A percentile compares a stretch with the other conserved stretches of the same genome.
Conservation (phyloP, 2,888 invertebrate genomes). For the Chalcosyrphus nemorum region DNA sequence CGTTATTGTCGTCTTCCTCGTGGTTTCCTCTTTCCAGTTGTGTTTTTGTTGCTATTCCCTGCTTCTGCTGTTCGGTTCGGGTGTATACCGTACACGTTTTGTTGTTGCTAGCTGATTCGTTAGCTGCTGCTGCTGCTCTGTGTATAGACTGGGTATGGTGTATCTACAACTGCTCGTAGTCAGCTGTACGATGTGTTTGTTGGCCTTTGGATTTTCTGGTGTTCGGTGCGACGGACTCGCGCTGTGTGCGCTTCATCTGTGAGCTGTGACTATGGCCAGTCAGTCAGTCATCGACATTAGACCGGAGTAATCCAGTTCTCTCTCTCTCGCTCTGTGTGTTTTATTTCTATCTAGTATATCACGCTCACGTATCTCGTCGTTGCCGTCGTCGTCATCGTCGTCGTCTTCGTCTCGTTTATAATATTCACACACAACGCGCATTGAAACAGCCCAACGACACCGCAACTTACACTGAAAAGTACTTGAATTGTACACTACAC, state of each 20-base stretch:
- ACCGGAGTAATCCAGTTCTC: constrained; percentile 76
- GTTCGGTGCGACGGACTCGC: constrained; percentile 48
- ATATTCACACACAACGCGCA: constrained; percentile 55
- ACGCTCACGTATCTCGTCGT: constrained; percentile 62
- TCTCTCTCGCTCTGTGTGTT: constrained; percentile 43
- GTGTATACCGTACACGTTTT: constrained; percentile 29
- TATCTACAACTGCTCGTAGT: constrained; percentile 55
- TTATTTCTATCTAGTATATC: constrained; percentile 44
- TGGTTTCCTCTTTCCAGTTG: constrained; percentile 61
- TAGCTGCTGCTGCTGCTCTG: constrained; percentile 20
- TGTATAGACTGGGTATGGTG: constrained; percentile 42
- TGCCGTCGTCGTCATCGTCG: constrained; percentile 39
- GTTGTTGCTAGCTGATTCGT: constrained; percentile 57
- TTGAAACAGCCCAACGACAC: constrained; percentile 45
- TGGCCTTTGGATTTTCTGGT: constrained; percentile 64
- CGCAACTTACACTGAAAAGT: constrained; percentile 50
- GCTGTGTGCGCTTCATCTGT: constrained; percentile 73
- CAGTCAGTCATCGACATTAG: constrained; percentile 78
- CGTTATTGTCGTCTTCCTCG: constrained; percentile 51
- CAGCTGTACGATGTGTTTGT: constrained; percentile 65
- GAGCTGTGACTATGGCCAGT: constrained; percentile 74
- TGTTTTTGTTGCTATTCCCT: constrained; percentile 29
- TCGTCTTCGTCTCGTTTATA: constrained; percentile 52
- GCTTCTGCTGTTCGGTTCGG: constrained; percentile 6
- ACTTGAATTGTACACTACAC: constrained; percentile 52